Evolutionary conservation across 1,140 invertebrate genomes (phyloP), one percentile per base, ranked within the genome.

Genomic region (Hyposmocoma kahamanoa): DNA sequence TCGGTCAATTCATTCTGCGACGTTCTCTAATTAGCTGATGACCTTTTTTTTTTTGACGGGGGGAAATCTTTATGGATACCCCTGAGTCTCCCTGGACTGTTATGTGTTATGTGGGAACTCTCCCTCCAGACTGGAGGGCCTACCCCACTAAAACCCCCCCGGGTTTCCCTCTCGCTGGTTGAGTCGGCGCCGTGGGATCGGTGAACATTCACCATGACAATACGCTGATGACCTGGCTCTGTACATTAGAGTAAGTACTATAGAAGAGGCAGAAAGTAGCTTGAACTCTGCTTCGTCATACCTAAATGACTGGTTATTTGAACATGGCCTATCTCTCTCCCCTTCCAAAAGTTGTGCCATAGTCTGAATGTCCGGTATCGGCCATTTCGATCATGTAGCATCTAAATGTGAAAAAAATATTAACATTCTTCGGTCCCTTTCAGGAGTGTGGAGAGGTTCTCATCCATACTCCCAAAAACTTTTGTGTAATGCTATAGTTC

Each of bases 201-300:
- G n/a, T n/a, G n/a, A n/a, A n/a, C n/a, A n/a, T n/a, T n/a, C n/a
- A n/a, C n/a, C n/a, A n/a, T n/a, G n/a, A n/a, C n/a, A 48, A 21
- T 48, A 48, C 19, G 47, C 47, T 5, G 47, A 48, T 28, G 47
- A 48, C 19, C 13, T 48, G 10, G 43, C 26, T 4, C 19, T 46
- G 6, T 46, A 46, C 22, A 1, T 1, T 21, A 20, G 3, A 20
- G 17, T n/a, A 5, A 18, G 21, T 18, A 34, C 3, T n/a, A n/a
- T n/a, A n/a, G n/a, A n/a, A n/a, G n/a, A n/a, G n/a, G n/a, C n/a
- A n/a, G n/a, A n/a, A n/a, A n/a, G n/a, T n/a, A n/a, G n/a, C n/a
- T n/a, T n/a, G n/a, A 46, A 34, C 20, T 32, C 26, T 1, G 43
- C 43, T 21, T n/a, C 34, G 15, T 20, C 2, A 1, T 46, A 32